Conservation (phyloP, 1,140 invertebrate genomes). For the Heliothis subflexa region DNA sequence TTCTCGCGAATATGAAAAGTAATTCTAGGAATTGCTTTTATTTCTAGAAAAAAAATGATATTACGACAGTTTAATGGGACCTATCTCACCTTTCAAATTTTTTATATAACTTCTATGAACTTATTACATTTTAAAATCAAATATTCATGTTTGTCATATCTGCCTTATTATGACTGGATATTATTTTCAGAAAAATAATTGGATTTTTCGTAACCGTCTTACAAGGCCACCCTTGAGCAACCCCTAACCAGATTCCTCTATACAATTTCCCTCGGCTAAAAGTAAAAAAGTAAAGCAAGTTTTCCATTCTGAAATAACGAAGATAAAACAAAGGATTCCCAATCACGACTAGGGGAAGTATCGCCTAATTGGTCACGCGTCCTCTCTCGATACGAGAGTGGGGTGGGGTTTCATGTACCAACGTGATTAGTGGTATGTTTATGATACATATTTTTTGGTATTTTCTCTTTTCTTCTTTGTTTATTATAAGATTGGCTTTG, state of each 20-base stretch:
- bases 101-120: too few species aligned
- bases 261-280: conserved; percentile 21
- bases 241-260: not conserved
- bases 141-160: too few species aligned
- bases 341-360: conserved; percentile 18
- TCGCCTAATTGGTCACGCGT: conserved; percentile 55
- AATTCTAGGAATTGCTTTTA: too few species aligned
- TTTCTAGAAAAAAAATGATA: too few species aligned
- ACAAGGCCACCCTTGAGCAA: not conserved
- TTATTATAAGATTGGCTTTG: not conserved
- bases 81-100: too few species aligned
- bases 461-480: not conserved
- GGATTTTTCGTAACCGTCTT: not conserved
- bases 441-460: not conserved
- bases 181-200: not conserved
- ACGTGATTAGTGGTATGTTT: conserved; percentile 30
- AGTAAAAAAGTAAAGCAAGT: conserved; percentile 13
- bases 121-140: too few species aligned
- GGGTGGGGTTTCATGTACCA: conserved; percentile 32
- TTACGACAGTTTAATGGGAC: too few species aligned
- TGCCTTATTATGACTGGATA: too few species aligned
- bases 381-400: conserved; percentile 39
- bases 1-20: too few species aligned
- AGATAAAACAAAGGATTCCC: conserved; percentile 22
- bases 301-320: conserved; percentile 19